These are phyloP conservation scores for Alethe castanea DNA, from an alignment of 2,113 vertebrate genomes.

Conservation along the genomic window DNA sequence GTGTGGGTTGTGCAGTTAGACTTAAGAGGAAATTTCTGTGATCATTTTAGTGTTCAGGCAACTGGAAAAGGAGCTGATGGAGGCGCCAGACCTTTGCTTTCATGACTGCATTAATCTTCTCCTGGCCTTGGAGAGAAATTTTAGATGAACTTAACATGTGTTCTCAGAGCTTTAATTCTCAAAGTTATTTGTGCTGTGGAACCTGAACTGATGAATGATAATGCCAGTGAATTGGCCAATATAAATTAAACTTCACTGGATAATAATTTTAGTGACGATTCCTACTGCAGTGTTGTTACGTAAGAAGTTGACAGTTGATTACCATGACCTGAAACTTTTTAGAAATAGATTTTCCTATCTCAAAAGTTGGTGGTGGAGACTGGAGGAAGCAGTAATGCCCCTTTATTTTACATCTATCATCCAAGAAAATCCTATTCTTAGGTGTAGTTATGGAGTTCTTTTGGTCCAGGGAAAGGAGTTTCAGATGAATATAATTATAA, in stretches of 20 bases:
- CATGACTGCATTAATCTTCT: constrained; percentile 3
- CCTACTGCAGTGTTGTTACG: not conserved
- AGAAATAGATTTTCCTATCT: not conserved
- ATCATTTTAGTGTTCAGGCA: not conserved
- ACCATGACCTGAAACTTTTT: not conserved
- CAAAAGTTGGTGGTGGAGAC: not conserved
- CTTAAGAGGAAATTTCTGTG: not conserved
- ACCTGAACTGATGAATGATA: not conserved
- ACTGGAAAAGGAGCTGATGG: not conserved
- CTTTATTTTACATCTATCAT: not conserved
- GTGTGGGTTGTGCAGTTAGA: not conserved
- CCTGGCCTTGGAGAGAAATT: not conserved
- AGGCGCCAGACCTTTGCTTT: not conserved
- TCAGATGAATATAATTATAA: not conserved
- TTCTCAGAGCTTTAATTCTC: not conserved
- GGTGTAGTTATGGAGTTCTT: not conserved
- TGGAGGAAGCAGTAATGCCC: not conserved
- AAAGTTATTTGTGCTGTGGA: not conserved
- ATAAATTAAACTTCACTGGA: not conserved
- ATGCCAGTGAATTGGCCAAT: not conserved
- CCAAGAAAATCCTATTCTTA: not conserved
- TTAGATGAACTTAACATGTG: constrained; percentile 6
- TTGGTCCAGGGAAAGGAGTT: not conserved
- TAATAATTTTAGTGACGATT: not conserved
- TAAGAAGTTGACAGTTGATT: not conserved